Evolutionary conservation across 2,113 vertebrate genomes (phyloP), one percentile per base, ranked within the genome.

Genomic region (Pyxicephalus adspersus): DNA sequence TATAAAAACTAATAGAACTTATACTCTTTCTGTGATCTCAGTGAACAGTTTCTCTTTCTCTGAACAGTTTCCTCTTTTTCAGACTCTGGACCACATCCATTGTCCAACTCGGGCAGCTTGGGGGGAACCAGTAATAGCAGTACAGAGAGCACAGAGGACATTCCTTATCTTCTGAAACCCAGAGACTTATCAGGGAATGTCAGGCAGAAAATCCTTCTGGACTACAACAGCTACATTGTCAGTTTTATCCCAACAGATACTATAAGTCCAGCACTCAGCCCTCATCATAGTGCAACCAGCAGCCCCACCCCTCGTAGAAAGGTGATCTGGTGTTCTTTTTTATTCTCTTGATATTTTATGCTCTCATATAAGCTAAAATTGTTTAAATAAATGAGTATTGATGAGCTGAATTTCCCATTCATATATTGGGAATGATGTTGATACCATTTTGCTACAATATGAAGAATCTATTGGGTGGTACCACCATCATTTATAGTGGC

Each of bases 171-270:
- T 0, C 60, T 90, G 3, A 84, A 86, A 4, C 15, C 86, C 83
- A 85, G 85, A 57, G 90, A 90, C 3, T 71, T 83, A 28, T 61
- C 67, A 0, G 86, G 86, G 3, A 83, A 71, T 4, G 4, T 87
- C 58, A 90, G 54, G 31, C 88, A 90, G 83, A 89, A 87, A 77
- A 87, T 92, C 31, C 83, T 90, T 70, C 85, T 94, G 38, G 94
- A 95, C 85, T 96, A 96, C 83, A 77, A 77, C 72, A 83, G 83
- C 25, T 97, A 96, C 91, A 95, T 97, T 93, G 85, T 92, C 19
- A 88, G 64, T 16, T 90, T 95, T 0, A 85, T 94, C 77, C 86
- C 85, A 0, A 57, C 78, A 0, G 90, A 79, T 0, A 84, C 83
- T 26, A 1, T 25, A 61, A 91, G 87, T 75, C 91, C 88, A 0